Evolutionary conservation across 30 jellyfish, hydroid and myxozoan genomes (phyloP), one percentile per base, ranked within the genome.

Genomic region (Haliclystus octoradiatus): DNA sequence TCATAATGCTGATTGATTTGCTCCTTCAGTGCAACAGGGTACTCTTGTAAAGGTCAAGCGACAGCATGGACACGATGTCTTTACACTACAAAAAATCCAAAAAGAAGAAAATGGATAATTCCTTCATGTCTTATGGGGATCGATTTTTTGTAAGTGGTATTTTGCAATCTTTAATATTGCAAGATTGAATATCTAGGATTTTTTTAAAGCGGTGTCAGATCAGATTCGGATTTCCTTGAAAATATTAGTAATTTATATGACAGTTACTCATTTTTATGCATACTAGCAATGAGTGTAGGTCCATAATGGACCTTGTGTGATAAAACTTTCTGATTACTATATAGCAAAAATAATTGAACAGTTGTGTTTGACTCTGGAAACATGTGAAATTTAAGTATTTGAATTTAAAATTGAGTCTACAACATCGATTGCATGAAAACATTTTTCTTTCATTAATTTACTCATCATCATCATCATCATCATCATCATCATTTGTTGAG

Each of bases 11-110:
- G 28, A 24, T 61, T 9, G 40, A 26, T 7, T 32, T 34, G 49
- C n/a, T 28, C 30, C 27, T 63, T n/a, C 34, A 82, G 98, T 22
- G 63, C 98, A 13, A 70, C 74, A 26, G 94, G 98, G 26, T 89
- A 89, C 52, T 35, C 64, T 46, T 89, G 98, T 72, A 63, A 82
- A 49, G 98, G 98, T 7, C 91, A 89, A 34, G 69, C 80, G 65
- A 76, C 94, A 28, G 95, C 93, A 13, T 89, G 98, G 98, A 89
- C 98, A 9, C 72, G 76, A 62, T 89, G 98, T 61, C 73, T 66
- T 3, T 76, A 69, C 62, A 69, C 31, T 12, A 89, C 98, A n/a
- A 80, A 75, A 60, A 80, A 80, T 62, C 98, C 98, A 27, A 63
- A 72, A 57, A 50, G 98, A 52, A 52, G 31, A 63, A 22, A 13